Evolutionary conservation across 2,113 vertebrate genomes (phyloP).

Genomic region (Chrysochloris asiatica): DNA sequence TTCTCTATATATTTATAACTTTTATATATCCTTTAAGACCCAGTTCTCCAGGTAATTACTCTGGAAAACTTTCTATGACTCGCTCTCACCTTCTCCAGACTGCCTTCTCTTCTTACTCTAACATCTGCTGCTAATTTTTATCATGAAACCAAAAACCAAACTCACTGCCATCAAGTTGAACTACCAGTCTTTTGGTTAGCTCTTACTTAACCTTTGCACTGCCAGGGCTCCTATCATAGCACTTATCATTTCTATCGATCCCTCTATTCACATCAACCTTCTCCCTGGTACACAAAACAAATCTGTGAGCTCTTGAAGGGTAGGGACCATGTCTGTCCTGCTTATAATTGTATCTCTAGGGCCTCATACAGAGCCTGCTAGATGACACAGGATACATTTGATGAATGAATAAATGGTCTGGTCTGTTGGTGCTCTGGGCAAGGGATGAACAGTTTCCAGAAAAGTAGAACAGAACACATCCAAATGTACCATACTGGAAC

Average conservation of each 20-base stretch:
- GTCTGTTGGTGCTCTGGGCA: neutral
- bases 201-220: neutral
- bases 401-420: neutral
- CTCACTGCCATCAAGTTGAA: neutral
- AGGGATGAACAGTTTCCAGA: neutral
- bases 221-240: neutral
- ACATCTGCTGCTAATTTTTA: neutral
- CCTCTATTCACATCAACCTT: neutral
- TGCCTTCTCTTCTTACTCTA: neutral
- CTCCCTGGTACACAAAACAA: conserved; percentile 12
- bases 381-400: neutral
- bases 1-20: neutral
- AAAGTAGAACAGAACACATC: neutral
- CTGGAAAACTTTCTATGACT: neutral
- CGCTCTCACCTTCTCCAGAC: neutral
- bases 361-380: neutral
- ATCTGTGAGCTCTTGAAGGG: neutral
- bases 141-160: neutral
- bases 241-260: neutral
- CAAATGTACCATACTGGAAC: neutral
- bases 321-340: neutral
- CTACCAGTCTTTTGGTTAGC: neutral
- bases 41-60: neutral
- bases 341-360: neutral
- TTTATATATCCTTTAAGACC: neutral